Base-by-base conservation (phyloP, 2,113 vertebrate species). In the Lanius collurio region DNA sequence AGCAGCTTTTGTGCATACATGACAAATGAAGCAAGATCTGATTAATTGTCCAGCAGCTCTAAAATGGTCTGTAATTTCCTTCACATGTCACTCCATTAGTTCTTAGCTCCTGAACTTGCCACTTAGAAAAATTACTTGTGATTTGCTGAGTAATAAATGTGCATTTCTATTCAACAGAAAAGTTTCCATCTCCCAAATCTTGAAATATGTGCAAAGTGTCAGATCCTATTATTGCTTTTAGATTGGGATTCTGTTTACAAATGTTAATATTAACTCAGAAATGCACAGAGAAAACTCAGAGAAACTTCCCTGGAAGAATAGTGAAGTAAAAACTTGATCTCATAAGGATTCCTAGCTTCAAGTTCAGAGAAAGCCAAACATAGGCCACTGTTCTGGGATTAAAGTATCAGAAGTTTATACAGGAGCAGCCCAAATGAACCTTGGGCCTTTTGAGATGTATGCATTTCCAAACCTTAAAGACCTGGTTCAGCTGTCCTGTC, bases 21-120 rank as follows among this genome's bases (percentile, higher is more conserved):
- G 94, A 96, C 79, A 95, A 96, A 96, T 94, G 87, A 93, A 95
- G 87, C 80, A 93, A 85, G 57, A 91, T 31, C 88, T 94, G 95
- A 94, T 94, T 74, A 95, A 97, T 83, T 87, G 83, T 89, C 62
- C 53, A 90, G 47, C 53, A 81, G 55, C 75, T 85, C 39, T 82
- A 78, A 91, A 96, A 84, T 16, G 33, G 64, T 62, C 77, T 93
- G 41, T 41, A 89, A 91, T 95, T 96, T 95, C 92, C 80, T 84
- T 91, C 91, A 93, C 62, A 90, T 85, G 67, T 37, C 95, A 95
- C 85, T 94, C 68, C 59, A 94, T 86, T 77, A 88, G 50, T 90
- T 94, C 50, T 83, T 93, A 94, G 71, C 90, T 95, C 63, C 55
- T 83, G 67, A 87, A 87, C 59, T 67, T 86, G 47, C 59, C 52